Conservation (phyloP, 2,797 vertebrate species). For the Octomys mimax region DNA sequence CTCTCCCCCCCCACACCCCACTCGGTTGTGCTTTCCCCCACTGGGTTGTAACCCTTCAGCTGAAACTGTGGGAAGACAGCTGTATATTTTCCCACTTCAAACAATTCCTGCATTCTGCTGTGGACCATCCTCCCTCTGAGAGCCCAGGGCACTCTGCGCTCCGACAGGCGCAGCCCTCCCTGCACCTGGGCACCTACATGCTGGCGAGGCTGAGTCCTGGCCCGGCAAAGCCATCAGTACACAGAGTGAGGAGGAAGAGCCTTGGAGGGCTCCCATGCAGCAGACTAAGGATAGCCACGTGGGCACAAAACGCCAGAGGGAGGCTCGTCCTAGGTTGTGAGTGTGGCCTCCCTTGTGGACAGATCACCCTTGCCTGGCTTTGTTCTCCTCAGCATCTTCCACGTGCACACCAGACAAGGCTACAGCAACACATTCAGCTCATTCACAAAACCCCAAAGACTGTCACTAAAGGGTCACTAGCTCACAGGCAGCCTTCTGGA, state of each 20-base stretch:
- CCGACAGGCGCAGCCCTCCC: background rate
- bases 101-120: background rate
- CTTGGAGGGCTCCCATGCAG: too few relatives aligned
- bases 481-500: conserved; percentile 39
- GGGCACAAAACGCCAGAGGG: too few relatives aligned
- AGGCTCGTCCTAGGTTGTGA: background rate
- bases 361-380: background rate
- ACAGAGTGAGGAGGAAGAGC: conserved; percentile 53
- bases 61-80: background rate
- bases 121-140: background rate
- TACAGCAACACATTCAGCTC: background rate
- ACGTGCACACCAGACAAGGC: background rate
- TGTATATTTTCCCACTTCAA: background rate
- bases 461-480: background rate
- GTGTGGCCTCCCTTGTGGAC: conserved; percentile 10
- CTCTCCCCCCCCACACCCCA: too few relatives aligned
- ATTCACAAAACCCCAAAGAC: background rate
- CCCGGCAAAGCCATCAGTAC: conserved; percentile 39
- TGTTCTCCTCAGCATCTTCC: background rate
- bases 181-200: too few relatives aligned
- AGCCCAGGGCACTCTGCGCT: conserved; percentile 32
- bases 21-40: background rate
- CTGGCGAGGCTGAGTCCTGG: conserved; percentile 15
- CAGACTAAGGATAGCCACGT: too few relatives aligned
- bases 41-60: background rate